A percentile compares a stretch with the other conserved stretches of the same genome.
Evolutionary conservation across 30 jellyfish, hydroid and myxozoan species (phyloP).

Genomic region (Nemopilema nomurai): DNA sequence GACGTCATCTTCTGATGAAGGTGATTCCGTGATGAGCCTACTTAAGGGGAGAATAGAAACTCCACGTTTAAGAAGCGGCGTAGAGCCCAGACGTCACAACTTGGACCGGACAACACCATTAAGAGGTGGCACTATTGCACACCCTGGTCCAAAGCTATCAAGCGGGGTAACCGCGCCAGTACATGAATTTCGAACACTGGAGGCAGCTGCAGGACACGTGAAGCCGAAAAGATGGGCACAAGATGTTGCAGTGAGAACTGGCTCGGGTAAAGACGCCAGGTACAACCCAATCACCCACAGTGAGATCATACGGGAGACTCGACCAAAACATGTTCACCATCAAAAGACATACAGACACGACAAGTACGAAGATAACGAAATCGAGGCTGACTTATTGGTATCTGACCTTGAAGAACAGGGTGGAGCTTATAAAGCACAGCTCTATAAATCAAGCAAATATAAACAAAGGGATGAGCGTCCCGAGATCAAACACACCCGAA

Average conservation of each 20-base stretch:
- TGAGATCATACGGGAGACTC: slow-evolving; percentile 23
- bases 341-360: slow-evolving; percentile 25
- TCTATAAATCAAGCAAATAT: background rate
- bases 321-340: background rate
- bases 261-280: background rate
- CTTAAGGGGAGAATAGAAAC: slow-evolving; percentile 56
- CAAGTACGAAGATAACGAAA: slow-evolving; percentile 48
- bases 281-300: background rate
- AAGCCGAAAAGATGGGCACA: background rate
- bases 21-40: slow-evolving; percentile 20
- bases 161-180: slow-evolving; percentile 48
- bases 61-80: slow-evolving; percentile 42
- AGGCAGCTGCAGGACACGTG: background rate
- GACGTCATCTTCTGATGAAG: slow-evolving; percentile 28
- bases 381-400: slow-evolving; percentile 18
- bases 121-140: slow-evolving; percentile 38
- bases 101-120: slow-evolving; percentile 73
- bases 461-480: background rate
- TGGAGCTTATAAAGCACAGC: background rate
- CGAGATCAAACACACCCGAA: background rate
- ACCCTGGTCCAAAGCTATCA: slow-evolving; percentile 27
- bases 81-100: slow-evolving; percentile 68
- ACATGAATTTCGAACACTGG: slow-evolving; percentile 42
- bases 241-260: background rate
- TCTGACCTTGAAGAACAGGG: slow-evolving; percentile 33